These are phyloP conservation scores for Zosterops pallidus DNA, from an alignment of 2,113 vertebrate species.

Conservation along the genomic window DNA sequence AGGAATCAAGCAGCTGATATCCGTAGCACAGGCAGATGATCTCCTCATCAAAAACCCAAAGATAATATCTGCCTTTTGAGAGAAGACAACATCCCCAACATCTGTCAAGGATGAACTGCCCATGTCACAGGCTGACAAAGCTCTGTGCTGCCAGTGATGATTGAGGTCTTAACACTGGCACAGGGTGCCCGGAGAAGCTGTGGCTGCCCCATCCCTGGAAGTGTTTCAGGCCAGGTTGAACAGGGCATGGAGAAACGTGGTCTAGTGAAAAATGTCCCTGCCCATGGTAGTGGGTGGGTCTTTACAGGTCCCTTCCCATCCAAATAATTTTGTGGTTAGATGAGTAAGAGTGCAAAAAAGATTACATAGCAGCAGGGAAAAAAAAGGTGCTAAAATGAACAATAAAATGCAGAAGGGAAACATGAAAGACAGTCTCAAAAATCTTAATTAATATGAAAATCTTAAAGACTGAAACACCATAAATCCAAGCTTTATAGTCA, in stretches of 20 bases:
- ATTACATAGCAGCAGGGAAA: background rate
- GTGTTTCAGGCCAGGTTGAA: background rate
- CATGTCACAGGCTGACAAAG: background rate
- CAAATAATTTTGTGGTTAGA: background rate
- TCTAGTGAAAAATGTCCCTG: background rate
- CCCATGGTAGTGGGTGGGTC: background rate
- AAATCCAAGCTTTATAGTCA: conserved; percentile 15
- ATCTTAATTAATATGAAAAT: conserved; percentile 65
- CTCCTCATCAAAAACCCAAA: background rate
- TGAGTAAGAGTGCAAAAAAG: background rate
- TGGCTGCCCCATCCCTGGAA: background rate
- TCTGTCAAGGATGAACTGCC: background rate
- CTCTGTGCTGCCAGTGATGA: background rate
- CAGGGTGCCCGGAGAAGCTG: background rate
- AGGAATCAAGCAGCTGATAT: background rate
- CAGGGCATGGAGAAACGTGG: background rate
- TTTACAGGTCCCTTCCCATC: background rate
- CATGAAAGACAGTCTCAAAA: conserved; percentile 40
- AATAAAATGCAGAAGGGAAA: conserved; percentile 45
- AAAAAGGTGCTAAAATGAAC: conserved; percentile 8
- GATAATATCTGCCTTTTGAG: background rate
- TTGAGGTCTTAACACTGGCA: background rate
- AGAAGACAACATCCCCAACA: background rate
- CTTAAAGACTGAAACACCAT: conserved; percentile 20
- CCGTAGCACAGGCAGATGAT: background rate